Evolutionary conservation across 2,797 vertebrate genomes (phyloP), one percentile per base, ranked within the genome.

Genomic region (Pseudocheirus occidentalis): DNA sequence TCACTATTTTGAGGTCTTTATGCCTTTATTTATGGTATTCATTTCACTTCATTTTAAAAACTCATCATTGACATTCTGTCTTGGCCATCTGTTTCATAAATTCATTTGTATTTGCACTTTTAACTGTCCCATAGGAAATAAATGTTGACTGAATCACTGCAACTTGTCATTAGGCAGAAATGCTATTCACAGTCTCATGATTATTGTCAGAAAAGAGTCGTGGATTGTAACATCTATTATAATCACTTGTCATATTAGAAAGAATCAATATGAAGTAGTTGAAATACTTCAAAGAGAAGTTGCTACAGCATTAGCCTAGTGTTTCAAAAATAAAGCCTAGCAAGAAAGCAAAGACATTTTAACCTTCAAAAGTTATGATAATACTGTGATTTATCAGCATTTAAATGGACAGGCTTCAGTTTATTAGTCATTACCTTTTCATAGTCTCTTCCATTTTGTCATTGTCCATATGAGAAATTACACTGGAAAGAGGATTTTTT

Each of bases 181-280:
- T 95, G 92, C 92, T 91, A 92, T 96, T 97, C 96, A 95, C 91
- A 94, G 66, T 55, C 59, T 96, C 94, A 90, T 91, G 50, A 95
- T 93, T 92, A 94, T 97, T 97, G 95, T 96, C 97, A 97, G 90
- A 89, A 52, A 94, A 90, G 28, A 95, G 56, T 66, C 90, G 24
- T 95, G 59, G 93, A 46, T 91, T 92, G 87, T 93, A 52, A 34
- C 91, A 95, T 50, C 14, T 28, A 55, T 95, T 96, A 91, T 95
- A 97, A 97, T 97, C 94, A 92, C 92, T 94, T 97, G 95, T 97
- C 96, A 96, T 96, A 90, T 96, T 96, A 97, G 92, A 96, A 97
- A 92, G 46, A 95, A 93, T 97, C 93, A 92, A 5, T 96, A 91
- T 11, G 92, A 93, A 87, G 14, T 90, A 97, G 55, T 59, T 95